Conservation (phyloP, 1,140 invertebrate species). For the fruit fly (Drosophila melanogaster) region DNA sequence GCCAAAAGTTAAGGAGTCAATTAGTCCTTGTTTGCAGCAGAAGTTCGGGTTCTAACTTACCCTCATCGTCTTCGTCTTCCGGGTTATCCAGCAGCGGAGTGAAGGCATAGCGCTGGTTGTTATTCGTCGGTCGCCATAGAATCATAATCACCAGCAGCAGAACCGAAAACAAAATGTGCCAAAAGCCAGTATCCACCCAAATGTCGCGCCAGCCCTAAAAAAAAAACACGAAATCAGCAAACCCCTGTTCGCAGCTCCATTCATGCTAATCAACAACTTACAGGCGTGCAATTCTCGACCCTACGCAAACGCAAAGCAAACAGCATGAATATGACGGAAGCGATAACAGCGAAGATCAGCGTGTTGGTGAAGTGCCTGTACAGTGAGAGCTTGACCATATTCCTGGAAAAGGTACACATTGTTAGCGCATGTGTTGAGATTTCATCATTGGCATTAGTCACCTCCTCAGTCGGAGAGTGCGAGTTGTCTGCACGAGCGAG, state of each 20-base stretch:
- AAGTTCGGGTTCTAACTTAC: conserved; percentile 18
- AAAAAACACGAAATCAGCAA: not conserved
- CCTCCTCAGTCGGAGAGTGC: conserved; percentile 93
- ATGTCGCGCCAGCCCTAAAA: conserved; percentile 94
- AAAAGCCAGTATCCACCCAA: conserved; percentile 97
- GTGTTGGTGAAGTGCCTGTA: conserved; percentile 98
- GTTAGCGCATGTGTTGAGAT: not conserved
- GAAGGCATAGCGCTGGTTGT: conserved; percentile 98
- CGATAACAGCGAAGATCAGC: conserved; percentile 94
- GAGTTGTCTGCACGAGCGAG: conserved; percentile 94
- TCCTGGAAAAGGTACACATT: conserved; percentile 86
- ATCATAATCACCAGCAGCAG: conserved; percentile 96
- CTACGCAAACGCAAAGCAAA: conserved; percentile 94
- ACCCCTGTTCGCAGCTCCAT: not conserved
- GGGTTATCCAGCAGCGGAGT: conserved; percentile 94
- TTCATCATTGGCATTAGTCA: conserved; percentile 33
- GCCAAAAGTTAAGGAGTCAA: not conserved
- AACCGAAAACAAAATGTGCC: conserved; percentile 95
- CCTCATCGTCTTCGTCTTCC: conserved; percentile 91
- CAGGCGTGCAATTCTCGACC: conserved; percentile 88
- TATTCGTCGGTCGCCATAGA: conserved; percentile 96
- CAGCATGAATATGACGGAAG: conserved; percentile 95
- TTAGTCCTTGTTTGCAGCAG: not conserved
- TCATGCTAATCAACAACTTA: conserved; percentile 86
- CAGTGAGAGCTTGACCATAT: conserved; percentile 94